Conservation (phyloP, 2,113 vertebrate species). For the Dunckerocampus dactyliophorus region DNA sequence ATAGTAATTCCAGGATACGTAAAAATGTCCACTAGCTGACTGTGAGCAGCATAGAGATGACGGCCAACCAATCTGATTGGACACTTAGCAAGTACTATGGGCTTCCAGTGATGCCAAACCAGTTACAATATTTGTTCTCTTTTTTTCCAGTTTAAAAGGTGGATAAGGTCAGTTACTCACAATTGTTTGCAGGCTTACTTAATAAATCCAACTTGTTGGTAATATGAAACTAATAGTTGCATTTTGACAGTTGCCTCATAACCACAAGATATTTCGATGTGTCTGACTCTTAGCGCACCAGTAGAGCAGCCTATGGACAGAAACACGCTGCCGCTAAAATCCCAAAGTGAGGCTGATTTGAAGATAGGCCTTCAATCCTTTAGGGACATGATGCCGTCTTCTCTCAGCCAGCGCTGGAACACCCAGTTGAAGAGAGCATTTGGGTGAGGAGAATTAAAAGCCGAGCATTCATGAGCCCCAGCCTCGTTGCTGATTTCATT, state of each 20-base stretch:
- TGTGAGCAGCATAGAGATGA: background rate
- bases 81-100: no score
- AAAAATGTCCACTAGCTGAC: no score
- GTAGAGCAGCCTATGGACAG: conserved; percentile 47
- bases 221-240: conserved; percentile 27
- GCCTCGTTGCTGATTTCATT: conserved; percentile 71
- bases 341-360: conserved; percentile 55
- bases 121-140: background rate
- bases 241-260: conserved; percentile 24
- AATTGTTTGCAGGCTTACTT: conserved; percentile 1
- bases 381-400: conserved; percentile 48
- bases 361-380: conserved; percentile 52
- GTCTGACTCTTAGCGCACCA: conserved; percentile 35
- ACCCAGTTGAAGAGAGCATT: conserved; percentile 49
- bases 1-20: background rate
- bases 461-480: conserved; percentile 62
- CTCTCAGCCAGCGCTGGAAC: conserved; percentile 36
- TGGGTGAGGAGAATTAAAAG: conserved; percentile 62
- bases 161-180: background rate
- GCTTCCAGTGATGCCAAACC: no score
- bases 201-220: conserved; percentile 6
- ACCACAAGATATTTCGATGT: conserved; percentile 18
- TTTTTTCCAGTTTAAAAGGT: background rate
- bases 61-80: background rate
- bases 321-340: conserved; percentile 40